Evolutionary conservation across 2,113 vertebrate genomes (phyloP).

Genomic region (Oncorhynchus gorbuscha): DNA sequence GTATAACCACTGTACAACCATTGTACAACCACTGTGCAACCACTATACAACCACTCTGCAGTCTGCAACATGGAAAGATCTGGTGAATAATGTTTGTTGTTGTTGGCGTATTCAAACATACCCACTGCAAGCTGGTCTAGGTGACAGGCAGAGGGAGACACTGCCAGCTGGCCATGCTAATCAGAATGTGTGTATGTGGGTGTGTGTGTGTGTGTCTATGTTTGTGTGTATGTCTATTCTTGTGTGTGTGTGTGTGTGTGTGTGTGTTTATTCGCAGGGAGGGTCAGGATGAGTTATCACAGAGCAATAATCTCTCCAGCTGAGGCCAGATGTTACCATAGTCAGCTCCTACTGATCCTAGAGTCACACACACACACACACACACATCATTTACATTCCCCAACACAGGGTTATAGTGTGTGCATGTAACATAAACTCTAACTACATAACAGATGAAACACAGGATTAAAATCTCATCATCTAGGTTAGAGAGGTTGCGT

Average conservation of each 20-base stretch:
- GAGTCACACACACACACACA: constrained; percentile 14
- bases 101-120: constrained; percentile 49
- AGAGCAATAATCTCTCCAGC: constrained; percentile 69
- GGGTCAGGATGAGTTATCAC: constrained; percentile 56
- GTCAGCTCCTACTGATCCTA: constrained; percentile 50
- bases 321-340: constrained; percentile 69
- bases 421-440: too few relatives aligned
- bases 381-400: too few relatives aligned
- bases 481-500: too few relatives aligned
- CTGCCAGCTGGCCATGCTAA: constrained; percentile 63
- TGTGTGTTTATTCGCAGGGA: constrained; percentile 17
- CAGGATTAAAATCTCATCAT: too few relatives aligned
- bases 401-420: too few relatives aligned
- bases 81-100: not conserved
- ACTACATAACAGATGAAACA: too few relatives aligned
- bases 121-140: constrained; percentile 47
- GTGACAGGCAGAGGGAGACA: constrained; percentile 44
- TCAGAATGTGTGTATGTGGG: not conserved
- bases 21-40: too few relatives aligned
- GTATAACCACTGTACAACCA: too few relatives aligned
- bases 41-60: fast-evolving
- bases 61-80: not conserved
- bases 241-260: too few relatives aligned
- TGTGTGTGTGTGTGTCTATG: too few relatives aligned
- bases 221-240: too few relatives aligned